phyloP scores from a whole-genome alignment of 1,140 invertebrate genomes.

The Drosophila orosa region DNA sequence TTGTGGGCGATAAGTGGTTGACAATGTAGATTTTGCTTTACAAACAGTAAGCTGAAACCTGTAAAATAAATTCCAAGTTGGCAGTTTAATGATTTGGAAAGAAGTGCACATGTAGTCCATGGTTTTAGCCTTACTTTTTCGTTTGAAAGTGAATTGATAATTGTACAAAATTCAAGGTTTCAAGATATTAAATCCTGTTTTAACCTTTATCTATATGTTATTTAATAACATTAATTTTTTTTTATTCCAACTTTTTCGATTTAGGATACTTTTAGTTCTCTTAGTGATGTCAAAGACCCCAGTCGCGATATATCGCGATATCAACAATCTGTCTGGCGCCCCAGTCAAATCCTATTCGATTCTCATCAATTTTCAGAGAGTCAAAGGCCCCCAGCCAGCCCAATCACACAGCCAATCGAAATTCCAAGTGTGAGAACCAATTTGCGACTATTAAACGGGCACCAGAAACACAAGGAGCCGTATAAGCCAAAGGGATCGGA shows the following conservation, averaged over 20 bases:
- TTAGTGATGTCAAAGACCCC: neutral
- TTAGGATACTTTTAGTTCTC: neutral
- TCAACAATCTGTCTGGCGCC: constrained; percentile 7
- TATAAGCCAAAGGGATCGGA: constrained; percentile 25
- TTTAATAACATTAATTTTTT: too few relatives aligned
- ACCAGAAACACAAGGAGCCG: constrained; percentile 64
- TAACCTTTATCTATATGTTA: too few relatives aligned
- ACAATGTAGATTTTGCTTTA: constrained; percentile 52
- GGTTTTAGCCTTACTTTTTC: neutral
- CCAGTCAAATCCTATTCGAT: constrained; percentile 23
- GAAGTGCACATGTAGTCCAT: neutral
- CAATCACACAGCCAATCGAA: constrained; percentile 63
- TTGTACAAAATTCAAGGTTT: neutral
- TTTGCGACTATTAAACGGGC: constrained; percentile 78
- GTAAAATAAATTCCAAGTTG: constrained; percentile 29
- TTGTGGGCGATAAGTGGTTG: constrained; percentile 76
- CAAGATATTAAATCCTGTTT: too few relatives aligned
- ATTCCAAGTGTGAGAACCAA: constrained; percentile 73
- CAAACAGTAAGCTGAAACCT: constrained; percentile 16
- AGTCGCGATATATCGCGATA: neutral
- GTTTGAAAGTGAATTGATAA: neutral
- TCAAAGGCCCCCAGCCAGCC: constrained; percentile 33
- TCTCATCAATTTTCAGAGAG: constrained; percentile 37
- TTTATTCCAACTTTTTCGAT: too few relatives aligned
- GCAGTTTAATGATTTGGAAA: constrained; percentile 27